These are phyloP conservation scores for Sturnira hondurensis DNA, from an alignment of 2,113 vertebrate species.

Conservation along the genomic window DNA sequence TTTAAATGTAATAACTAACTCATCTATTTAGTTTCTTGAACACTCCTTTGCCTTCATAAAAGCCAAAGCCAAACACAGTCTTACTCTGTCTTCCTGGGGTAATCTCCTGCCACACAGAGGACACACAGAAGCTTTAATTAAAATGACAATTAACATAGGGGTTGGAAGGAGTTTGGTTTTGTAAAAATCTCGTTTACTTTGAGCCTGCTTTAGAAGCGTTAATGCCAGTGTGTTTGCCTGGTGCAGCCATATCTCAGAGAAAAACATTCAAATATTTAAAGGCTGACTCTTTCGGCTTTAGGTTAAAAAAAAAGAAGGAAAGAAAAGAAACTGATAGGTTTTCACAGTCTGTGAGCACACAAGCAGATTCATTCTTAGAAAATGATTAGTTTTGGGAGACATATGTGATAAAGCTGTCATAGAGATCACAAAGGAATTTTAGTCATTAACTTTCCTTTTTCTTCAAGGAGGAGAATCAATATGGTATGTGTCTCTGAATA, in stretches of 20 bases:
- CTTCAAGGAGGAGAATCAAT: background rate
- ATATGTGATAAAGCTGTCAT: slow-evolving; percentile 25
- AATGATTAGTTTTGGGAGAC: slow-evolving; percentile 30
- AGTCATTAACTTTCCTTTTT: slow-evolving; percentile 28
- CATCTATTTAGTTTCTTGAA: background rate
- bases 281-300: slow-evolving; percentile 27
- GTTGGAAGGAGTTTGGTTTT: background rate
- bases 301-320: background rate
- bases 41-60: background rate
- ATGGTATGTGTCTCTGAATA: slow-evolving; percentile 16
- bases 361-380: slow-evolving; percentile 45
- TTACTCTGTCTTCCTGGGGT: slow-evolving; percentile 21
- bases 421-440: slow-evolving; percentile 39
- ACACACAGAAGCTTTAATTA: slow-evolving; percentile 60
- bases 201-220: slow-evolving; percentile 59
- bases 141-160: slow-evolving; percentile 42
- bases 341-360: slow-evolving; percentile 55
- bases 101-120: slow-evolving; percentile 31
- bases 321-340: slow-evolving; percentile 47
- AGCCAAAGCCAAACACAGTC: background rate
- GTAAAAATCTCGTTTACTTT: slow-evolving; percentile 39
- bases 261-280: slow-evolving; percentile 68
- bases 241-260: background rate
- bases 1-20: background rate
- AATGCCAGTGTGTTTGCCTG: slow-evolving; percentile 47